phyloP scores from a whole-genome alignment of 2,113 vertebrate genomes.

The Leucopsar rothschildi region DNA sequence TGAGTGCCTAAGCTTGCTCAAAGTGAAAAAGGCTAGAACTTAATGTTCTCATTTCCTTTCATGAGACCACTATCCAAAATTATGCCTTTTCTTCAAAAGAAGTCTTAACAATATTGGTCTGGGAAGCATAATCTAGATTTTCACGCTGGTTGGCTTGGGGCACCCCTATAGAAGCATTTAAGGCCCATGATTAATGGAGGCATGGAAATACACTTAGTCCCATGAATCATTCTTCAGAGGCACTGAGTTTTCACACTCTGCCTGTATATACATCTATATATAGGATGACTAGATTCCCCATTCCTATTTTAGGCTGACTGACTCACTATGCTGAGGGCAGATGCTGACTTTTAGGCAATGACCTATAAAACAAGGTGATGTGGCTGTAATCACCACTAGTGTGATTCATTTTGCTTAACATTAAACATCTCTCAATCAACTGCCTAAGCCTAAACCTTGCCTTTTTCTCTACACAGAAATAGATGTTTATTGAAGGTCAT shows the following conservation, averaged over 20 bases:
- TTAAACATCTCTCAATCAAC: background rate
- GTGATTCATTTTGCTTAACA: background rate
- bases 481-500: background rate
- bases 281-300: background rate
- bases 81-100: background rate
- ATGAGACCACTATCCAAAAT: background rate
- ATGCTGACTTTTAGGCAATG: background rate
- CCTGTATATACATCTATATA: background rate
- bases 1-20: background rate
- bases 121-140: background rate
- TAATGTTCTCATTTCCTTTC: background rate
- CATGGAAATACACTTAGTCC: background rate
- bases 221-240: slow-evolving; percentile 15
- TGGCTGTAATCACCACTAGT: background rate
- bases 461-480: background rate
- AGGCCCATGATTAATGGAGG: background rate
- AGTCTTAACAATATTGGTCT: background rate
- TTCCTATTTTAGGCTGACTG: background rate
- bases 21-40: background rate
- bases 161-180: background rate
- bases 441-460: background rate
- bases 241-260: background rate
- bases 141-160: background rate
- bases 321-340: background rate
- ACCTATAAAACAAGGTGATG: background rate